phyloP scores from a whole-genome alignment of 2,888 invertebrate genomes.

The Colostygia pectinataria region DNA sequence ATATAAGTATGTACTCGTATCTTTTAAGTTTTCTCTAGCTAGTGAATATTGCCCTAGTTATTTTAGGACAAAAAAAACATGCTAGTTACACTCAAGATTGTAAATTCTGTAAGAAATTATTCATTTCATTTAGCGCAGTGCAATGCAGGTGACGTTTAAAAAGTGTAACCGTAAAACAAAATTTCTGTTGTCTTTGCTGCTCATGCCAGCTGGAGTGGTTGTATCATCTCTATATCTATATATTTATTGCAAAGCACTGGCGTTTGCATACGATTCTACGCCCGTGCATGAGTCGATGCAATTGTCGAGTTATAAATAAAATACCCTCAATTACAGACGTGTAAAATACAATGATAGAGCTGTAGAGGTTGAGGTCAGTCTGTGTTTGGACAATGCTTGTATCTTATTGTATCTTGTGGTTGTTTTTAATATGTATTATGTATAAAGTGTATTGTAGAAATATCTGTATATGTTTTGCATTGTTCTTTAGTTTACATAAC shows the following conservation, averaged over 20 bases:
- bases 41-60: no score
- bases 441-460: no score
- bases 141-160: no score
- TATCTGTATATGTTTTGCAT: no score
- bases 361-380: slow-evolving; percentile 14
- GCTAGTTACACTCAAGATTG: no score
- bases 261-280: slow-evolving; percentile 57
- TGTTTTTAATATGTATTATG: neutral
- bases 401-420: neutral
- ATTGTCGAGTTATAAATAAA: slow-evolving; percentile 71
- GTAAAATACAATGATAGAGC: slow-evolving; percentile 27
- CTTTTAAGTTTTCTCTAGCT: no score
- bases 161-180: no score
- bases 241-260: slow-evolving; percentile 12
- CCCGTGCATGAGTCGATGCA: slow-evolving; percentile 58
- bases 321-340: slow-evolving; percentile 34
- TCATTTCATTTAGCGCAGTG: no score
- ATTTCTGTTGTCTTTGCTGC: no score
- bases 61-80: no score
- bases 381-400: slow-evolving; percentile 1
- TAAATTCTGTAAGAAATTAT: no score
- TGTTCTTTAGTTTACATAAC: no score
- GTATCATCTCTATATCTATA: slow-evolving; percentile 46
- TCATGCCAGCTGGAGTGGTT: slow-evolving; percentile 30
- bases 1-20: slow-evolving; percentile 5